A percentile compares a stretch with the other conserved stretches of the same genome.
These are phyloP conservation scores for Otis tarda DNA, from an alignment of 2,113 vertebrate species.

Conservation along the genomic window DNA sequence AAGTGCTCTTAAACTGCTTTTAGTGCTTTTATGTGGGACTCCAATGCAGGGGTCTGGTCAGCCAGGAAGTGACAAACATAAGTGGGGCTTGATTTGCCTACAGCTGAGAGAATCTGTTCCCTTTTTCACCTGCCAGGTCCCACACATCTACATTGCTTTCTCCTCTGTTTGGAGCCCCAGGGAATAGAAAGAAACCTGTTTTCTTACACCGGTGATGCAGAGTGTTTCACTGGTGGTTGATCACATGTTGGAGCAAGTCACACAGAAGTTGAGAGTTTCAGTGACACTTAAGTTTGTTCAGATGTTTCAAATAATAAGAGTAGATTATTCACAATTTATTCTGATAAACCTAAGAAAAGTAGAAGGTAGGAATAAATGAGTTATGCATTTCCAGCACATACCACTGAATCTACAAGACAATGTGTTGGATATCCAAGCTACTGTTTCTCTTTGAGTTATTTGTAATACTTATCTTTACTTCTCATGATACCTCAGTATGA, in stretches of 20 bases:
- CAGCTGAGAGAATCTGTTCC: not conserved
- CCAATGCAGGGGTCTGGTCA: not conserved
- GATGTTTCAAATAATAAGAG: not conserved
- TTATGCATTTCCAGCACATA: not conserved
- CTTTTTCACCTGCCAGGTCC: not conserved
- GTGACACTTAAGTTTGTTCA: not conserved
- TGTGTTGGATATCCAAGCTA: not conserved
- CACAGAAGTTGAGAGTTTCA: not conserved
- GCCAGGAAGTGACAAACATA: not conserved
- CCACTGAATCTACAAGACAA: not conserved
- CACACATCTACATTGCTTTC: not conserved
- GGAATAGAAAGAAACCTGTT: not conserved
- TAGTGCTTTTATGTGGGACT: not conserved
- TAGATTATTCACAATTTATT: not conserved
- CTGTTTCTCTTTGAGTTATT: not conserved
- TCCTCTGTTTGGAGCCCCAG: not conserved
- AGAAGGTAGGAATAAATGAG: not conserved
- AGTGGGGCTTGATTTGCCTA: not conserved
- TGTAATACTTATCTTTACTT: not conserved
- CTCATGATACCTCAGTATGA: not conserved
- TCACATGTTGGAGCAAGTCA: not conserved
- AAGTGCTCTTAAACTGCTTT: not conserved
- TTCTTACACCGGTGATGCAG: not conserved
- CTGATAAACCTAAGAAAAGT: not conserved
- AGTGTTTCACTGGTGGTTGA: not conserved